A percentile compares a stretch with the other conserved stretches of the same genome.
These are phyloP conservation scores for Conchocele bisecta DNA, from an alignment of 2,888 invertebrate genomes.

Conservation along the genomic window DNA sequence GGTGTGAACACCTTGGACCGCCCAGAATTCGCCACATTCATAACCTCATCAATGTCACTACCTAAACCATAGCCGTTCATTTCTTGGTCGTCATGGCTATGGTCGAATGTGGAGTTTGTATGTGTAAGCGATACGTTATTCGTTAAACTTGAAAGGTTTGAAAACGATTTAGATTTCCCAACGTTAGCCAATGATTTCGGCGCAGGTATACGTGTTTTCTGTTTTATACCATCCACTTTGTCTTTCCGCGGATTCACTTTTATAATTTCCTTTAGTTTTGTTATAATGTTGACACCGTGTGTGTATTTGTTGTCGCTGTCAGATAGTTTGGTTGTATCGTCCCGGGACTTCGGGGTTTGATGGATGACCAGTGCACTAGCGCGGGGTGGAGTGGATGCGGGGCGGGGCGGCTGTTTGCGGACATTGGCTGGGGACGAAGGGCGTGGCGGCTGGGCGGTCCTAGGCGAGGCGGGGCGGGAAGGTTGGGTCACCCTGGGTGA, in stretches of 20 bases:
- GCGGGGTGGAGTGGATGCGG: slow-evolving; percentile 51
- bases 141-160: slow-evolving; percentile 50
- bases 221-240: slow-evolving; percentile 52
- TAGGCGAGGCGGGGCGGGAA: slow-evolving; percentile 27
- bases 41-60: slow-evolving; percentile 52
- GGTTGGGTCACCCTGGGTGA: slow-evolving; percentile 24
- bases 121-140: slow-evolving; percentile 22
- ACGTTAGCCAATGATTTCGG: slow-evolving; percentile 61
- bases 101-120: slow-evolving; percentile 29
- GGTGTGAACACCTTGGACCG: slow-evolving; percentile 70
- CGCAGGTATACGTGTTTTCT: slow-evolving; percentile 69
- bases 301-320: slow-evolving; percentile 14
- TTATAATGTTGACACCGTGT: slow-evolving; percentile 56
- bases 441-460: slow-evolving; percentile 20
- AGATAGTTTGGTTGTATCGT: slow-evolving; percentile 36
- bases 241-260: slow-evolving; percentile 72
- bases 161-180: slow-evolving; percentile 66
- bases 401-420: slow-evolving; percentile 22
- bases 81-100: slow-evolving; percentile 24
- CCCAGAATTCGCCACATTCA: slow-evolving; percentile 48
- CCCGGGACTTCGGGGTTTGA: slow-evolving; percentile 27
- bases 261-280: slow-evolving; percentile 73
- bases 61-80: slow-evolving; percentile 44
- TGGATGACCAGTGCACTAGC: slow-evolving; percentile 52
- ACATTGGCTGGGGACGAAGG: slow-evolving; percentile 24